phyloP scores from a whole-genome alignment of 2,888 invertebrate species.

The Lithosia quadra region DNA sequence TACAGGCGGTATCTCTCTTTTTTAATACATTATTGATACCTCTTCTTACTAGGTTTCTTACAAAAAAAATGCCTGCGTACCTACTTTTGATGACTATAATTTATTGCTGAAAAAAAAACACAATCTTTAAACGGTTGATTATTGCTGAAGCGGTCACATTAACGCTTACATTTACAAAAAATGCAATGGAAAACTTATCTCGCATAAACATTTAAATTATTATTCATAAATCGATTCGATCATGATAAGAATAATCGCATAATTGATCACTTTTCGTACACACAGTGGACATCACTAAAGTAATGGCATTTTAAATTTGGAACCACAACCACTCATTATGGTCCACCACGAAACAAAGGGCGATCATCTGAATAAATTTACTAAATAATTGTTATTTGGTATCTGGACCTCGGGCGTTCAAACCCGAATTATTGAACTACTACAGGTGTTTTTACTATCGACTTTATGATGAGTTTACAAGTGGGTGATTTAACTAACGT shows the following conservation, averaged over 20 bases:
- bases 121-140: not conserved
- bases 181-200: not conserved
- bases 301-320: constrained; percentile 78
- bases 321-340: constrained; percentile 71
- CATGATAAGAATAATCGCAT: constrained; percentile 26
- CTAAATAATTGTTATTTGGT: constrained; percentile 82
- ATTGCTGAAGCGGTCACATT: constrained; percentile 5
- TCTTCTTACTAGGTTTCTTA: too few relatives aligned
- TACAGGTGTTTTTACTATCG: constrained; percentile 26
- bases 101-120: not conserved
- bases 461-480: constrained; percentile 11
- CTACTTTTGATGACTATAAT: not conserved
- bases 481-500: not conserved
- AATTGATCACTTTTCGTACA: constrained; percentile 34
- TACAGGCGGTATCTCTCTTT: not conserved
- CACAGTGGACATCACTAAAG: constrained; percentile 61
- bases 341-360: constrained; percentile 70
- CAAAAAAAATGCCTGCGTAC: not conserved
- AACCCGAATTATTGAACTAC: constrained; percentile 43
- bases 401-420: constrained; percentile 63
- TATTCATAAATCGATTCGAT: constrained; percentile 30
- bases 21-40: not conserved
- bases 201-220: constrained; percentile 6
- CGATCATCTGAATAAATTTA: constrained; percentile 81
- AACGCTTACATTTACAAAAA: constrained; percentile 4